Evolutionary conservation across 2,888 invertebrate species (phyloP).

Genomic region (Agonopterix subpropinquella): DNA sequence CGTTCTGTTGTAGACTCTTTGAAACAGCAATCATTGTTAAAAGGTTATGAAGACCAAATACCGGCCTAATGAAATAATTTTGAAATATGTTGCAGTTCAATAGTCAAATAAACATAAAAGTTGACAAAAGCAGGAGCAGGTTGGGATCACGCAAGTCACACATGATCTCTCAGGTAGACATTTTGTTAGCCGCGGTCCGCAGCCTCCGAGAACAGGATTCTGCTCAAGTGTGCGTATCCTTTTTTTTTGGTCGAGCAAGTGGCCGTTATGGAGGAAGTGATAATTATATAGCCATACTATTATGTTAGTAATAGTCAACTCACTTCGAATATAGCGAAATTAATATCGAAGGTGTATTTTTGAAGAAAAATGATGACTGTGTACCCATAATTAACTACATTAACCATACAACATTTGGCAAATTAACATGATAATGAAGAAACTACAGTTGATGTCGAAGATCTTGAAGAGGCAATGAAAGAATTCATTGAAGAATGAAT

Average conservation of each 20-base stretch:
- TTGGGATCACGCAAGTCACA: constrained; percentile 48
- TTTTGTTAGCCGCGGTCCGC: constrained; percentile 24
- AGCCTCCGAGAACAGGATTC: constrained; percentile 55
- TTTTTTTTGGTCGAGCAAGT: constrained; percentile 47
- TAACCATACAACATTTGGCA: not conserved
- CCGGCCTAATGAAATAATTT: no score
- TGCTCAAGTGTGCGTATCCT: constrained; percentile 49
- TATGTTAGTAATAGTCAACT: not conserved
- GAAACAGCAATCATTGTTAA: no score
- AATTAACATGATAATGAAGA: not conserved
- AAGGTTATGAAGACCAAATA: constrained; percentile 2
- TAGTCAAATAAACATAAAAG: constrained; percentile 9
- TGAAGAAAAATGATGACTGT: no score
- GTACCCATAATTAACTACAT: no score
- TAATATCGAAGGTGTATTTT: no score
- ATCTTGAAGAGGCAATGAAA: constrained; percentile 10
- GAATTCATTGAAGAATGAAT: constrained; percentile 12
- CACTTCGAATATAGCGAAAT: not conserved
- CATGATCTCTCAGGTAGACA: constrained; percentile 63
- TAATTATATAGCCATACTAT: constrained; percentile 32
- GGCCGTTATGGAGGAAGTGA: constrained; percentile 63
- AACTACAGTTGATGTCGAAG: not conserved
- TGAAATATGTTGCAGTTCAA: not conserved
- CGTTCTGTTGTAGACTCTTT: no score
- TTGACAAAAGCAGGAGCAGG: constrained; percentile 23